Evolutionary conservation across 2,797 vertebrate genomes (phyloP), one percentile per base, ranked within the genome.

Genomic region (Hypotaenidia philippensis): DNA sequence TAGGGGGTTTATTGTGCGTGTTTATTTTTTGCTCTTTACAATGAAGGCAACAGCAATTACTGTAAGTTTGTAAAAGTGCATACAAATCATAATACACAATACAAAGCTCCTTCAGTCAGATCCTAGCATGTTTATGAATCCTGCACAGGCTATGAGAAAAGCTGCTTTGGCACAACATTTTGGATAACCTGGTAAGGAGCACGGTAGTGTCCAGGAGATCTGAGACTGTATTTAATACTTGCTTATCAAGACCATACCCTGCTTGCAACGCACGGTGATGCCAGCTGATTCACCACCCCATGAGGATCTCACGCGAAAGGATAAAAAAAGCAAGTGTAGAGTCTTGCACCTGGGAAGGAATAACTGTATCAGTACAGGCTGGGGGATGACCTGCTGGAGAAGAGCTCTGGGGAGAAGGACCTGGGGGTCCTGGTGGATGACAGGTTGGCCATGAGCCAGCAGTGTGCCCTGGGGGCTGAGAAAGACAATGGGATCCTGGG

Each of bases 21-120:
- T 91, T 91, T 96, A 93, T 91, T 94, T 95, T 95, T 95, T 77
- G 55, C 69, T 87, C 94, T 94, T 96, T 96, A 95, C 96, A 95
- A 93, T 90, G 92, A 88, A 96, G 93, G 89, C 94, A 89, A 89
- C 60, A 86, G 95, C 95, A 97, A 97, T 97, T 97, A 97, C 92
- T 94, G 94, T 94, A 92, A 94, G 89, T 95, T 96, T 87, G 85
- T 94, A 93, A 79, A 95, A 97, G 89, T 83, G 90, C 90, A 93
- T 6, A 87, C 88, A 90, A 91, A 95, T 94, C 93, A 92, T 83
- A 93, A 90, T 55, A 60, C 76, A 63, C 64, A 80, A 63, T 9
- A 96, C 95, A 96, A 96, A 96, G 94, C 94, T 92, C 79, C 91
- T 93, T 81, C 82, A 93, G 95, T 88, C 61, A 84, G 66, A 94